Conservation (phyloP, 2,113 vertebrate species). For the Piaya cayana region DNA sequence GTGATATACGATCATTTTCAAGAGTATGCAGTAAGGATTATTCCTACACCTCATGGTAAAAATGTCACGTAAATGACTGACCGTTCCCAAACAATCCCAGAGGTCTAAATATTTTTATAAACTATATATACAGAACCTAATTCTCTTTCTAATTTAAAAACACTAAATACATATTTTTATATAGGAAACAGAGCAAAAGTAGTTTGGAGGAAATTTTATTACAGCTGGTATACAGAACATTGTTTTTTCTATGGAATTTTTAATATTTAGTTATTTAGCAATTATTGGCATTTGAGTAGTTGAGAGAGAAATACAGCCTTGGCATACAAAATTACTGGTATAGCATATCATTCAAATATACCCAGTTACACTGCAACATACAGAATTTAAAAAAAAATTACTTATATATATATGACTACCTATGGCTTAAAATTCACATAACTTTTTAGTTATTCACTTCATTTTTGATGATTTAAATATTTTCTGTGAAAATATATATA, state of each 20-base stretch:
- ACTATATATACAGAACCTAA: not conserved
- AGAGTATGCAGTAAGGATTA: not conserved
- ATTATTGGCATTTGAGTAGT: not conserved
- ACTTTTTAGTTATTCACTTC: not conserved
- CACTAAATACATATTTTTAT: not conserved
- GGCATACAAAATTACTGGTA: not conserved
- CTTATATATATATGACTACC: not conserved
- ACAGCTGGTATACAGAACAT: not conserved
- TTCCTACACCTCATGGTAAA: not conserved
- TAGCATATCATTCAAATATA: not conserved
- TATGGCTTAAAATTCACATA: constrained; percentile 16
- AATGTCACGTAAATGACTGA: constrained; percentile 22
- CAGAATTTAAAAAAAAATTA: not conserved
- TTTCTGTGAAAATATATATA: constrained; percentile 4
- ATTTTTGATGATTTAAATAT: constrained; percentile 2
- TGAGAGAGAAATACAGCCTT: not conserved
- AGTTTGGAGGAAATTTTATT: not conserved
- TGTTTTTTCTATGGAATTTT: not conserved
- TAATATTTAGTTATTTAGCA: not conserved
- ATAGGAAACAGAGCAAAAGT: not conserved
- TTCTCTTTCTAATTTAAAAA: not conserved
- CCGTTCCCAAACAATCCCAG: not conserved
- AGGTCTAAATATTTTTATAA: constrained; percentile 21
- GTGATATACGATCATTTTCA: not conserved
- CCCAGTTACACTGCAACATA: not conserved